These are phyloP conservation scores for Manis javanica DNA, from an alignment of 2,797 vertebrate species.

Conservation along the genomic window DNA sequence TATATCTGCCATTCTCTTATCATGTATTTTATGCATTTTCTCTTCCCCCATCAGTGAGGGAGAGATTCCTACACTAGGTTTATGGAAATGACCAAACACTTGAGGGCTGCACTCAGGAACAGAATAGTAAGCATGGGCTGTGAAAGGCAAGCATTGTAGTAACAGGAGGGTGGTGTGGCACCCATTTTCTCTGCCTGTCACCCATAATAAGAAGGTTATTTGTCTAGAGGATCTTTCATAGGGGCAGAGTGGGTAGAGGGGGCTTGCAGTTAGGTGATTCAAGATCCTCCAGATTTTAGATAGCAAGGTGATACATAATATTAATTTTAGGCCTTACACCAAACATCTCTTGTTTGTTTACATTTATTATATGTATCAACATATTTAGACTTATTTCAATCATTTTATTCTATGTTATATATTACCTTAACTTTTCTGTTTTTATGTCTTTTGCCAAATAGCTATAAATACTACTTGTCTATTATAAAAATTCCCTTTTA, in stretches of 20 bases:
- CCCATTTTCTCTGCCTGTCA: background rate
- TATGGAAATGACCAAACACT: background rate
- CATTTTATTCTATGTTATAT: background rate
- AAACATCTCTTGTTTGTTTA: background rate
- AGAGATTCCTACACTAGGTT: background rate
- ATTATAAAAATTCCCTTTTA: background rate
- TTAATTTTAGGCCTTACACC: background rate
- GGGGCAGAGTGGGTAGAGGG: background rate
- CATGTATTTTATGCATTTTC: background rate
- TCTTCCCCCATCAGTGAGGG: background rate
- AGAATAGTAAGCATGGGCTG: background rate
- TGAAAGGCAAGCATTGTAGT: background rate
- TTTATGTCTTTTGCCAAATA: background rate
- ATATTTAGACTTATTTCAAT: background rate
- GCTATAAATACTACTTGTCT: background rate
- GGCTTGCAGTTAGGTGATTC: background rate
- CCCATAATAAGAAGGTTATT: background rate
- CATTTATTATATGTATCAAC: background rate
- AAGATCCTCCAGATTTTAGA: background rate
- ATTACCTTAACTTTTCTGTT: background rate
- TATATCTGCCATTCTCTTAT: background rate
- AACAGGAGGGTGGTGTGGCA: background rate
- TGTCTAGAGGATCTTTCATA: background rate
- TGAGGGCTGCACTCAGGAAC: background rate
- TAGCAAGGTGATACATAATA: background rate